Percentiles rank a stretch among this genome's conserved stretches.
phyloP scores from a whole-genome alignment of 2,797 vertebrate genomes.

The Poeciliopsis turneri region DNA sequence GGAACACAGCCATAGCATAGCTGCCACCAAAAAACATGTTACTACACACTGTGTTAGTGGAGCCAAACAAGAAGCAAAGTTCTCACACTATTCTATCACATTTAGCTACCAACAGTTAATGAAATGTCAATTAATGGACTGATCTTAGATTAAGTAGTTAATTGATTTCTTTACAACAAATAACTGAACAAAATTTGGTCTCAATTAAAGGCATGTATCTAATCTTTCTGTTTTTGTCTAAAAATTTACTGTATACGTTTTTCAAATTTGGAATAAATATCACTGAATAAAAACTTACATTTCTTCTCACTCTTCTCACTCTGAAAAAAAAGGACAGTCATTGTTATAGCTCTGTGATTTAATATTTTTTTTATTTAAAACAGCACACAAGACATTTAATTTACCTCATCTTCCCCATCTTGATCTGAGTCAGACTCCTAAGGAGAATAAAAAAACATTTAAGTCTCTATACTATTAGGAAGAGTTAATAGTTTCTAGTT shows the following conservation, averaged over 20 bases:
- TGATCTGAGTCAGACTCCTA: slow-evolving; percentile 98
- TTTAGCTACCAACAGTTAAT: neutral
- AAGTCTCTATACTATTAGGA: slow-evolving; percentile 1
- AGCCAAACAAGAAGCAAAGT: slow-evolving; percentile 47
- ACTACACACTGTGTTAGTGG: slow-evolving; percentile 59
- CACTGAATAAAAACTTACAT: slow-evolving; percentile 86
- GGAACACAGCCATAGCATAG: slow-evolving; percentile 84
- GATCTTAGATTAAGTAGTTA: neutral
- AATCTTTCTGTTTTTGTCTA: neutral
- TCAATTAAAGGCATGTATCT: slow-evolving; percentile 9
- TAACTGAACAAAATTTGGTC: slow-evolving; percentile 11
- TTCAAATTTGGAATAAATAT: neutral
- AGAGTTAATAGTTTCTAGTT: neutral
- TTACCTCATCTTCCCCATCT: slow-evolving; percentile 98
- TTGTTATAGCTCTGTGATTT: slow-evolving; percentile 17
- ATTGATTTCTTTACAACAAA: neutral
- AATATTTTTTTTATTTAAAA: slow-evolving; percentile 1
- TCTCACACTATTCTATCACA: slow-evolving; percentile 7
- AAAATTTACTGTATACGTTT: neutral
- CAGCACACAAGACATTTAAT: neutral
- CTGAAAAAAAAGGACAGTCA: slow-evolving; percentile 79
- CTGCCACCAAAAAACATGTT: slow-evolving; percentile 76
- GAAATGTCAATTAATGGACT: neutral
- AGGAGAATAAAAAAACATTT: slow-evolving; percentile 44
- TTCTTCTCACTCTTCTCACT: slow-evolving; percentile 94